A percentile compares a stretch with the other conserved stretches of the same genome.
Evolutionary conservation across 2,113 vertebrate species (phyloP).

Genomic region (Meleagris gallopavo): DNA sequence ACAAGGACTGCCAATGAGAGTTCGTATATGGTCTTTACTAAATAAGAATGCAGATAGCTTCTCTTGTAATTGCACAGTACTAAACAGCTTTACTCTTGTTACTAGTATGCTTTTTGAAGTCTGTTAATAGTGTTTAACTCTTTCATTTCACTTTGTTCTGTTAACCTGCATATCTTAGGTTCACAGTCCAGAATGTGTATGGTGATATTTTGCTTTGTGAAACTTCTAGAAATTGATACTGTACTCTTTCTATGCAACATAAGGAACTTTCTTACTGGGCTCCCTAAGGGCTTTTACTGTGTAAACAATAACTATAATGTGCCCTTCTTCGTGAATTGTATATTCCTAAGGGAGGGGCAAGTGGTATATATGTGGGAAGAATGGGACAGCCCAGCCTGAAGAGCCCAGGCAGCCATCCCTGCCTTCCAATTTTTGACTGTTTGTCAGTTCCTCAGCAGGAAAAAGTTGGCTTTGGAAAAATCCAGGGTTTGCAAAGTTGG

Average conservation of each 20-base stretch:
- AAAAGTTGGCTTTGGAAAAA: background rate
- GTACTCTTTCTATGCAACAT: background rate
- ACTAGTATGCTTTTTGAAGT: background rate
- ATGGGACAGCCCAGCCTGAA: background rate
- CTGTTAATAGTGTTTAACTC: background rate
- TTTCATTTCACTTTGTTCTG: background rate
- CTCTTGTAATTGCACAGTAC: background rate
- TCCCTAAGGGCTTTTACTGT: background rate
- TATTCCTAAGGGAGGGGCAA: background rate
- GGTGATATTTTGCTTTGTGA: background rate
- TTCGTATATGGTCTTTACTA: background rate
- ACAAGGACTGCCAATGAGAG: background rate
- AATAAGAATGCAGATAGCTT: background rate
- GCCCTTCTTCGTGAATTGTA: background rate
- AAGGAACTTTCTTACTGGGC: background rate
- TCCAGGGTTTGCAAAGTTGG: background rate
- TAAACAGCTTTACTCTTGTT: background rate
- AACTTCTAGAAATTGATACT: background rate
- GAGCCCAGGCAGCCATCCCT: no score
- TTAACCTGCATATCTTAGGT: background rate
- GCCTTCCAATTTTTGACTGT: background rate
- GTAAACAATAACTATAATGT: background rate
- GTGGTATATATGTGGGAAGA: background rate
- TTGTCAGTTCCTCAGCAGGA: fast-evolving
- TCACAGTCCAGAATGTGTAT: background rate